Evolutionary conservation across 1,140 invertebrate species (phyloP), one percentile per base, ranked within the genome.

Genomic region (Ephestia elutella): DNA sequence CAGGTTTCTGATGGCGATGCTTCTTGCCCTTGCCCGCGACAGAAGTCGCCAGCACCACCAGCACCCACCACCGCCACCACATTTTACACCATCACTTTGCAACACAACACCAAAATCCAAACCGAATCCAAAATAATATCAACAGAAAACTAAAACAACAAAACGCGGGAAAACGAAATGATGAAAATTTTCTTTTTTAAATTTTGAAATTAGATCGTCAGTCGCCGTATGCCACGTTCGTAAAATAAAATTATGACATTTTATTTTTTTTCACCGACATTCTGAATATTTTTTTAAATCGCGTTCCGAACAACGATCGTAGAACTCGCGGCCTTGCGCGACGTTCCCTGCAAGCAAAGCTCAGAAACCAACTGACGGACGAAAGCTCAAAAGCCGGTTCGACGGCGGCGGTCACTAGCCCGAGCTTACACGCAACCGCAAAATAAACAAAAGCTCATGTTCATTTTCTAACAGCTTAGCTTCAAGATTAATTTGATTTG

Each of bases 1-100:
- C 81, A 57, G 80, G 83, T 59, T 86, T 86, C 13, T 86, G 73
- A 66, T 82, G 78, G 10, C 76, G 73, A 53, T 85, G 80, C 49
- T 82, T 83, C 72, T 79, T 85, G 38, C 75, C 76, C 60, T 78
- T 80, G 20, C 71, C 79, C 54, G 71, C 69, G 63, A 71, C 83
- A 9, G 67, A 68, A 9, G 69, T 62, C 74, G 72, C 73, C 66
- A 86, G 68, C 69, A 85, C 54, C 56, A 63, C 62, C 62, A 75
- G 49, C 64, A 75, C 55, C 57, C 76, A 54, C 70, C 65, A 75
- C 60, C 71, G 65, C 66, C 55, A 62, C 65, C 74, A 64, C 81
- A 84, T 82, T 61, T 62, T 80, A 73, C 77, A 75, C 63, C 71
- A 80, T 74, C 63, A 80, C 76, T 81, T 44, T 59, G 60, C 63